Evolutionary conservation across 2,113 vertebrate genomes (phyloP).

Genomic region (Perca flavescens): DNA sequence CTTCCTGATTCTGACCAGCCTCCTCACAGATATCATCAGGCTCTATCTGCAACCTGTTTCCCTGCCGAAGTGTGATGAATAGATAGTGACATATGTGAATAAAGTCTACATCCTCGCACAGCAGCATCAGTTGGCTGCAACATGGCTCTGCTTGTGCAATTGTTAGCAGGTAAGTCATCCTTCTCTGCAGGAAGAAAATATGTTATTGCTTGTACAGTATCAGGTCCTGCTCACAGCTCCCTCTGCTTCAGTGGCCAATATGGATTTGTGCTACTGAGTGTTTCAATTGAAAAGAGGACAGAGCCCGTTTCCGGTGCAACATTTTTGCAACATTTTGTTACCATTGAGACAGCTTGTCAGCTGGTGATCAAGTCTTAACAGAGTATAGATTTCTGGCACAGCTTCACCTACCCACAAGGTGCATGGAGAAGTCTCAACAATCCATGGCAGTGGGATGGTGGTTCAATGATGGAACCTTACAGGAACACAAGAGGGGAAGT

Average conservation of each 20-base stretch:
- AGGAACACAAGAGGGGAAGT: constrained; percentile 1
- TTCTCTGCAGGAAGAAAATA: neutral
- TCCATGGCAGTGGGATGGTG: neutral
- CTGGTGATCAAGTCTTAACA: too few relatives aligned
- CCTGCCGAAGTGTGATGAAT: constrained; percentile 2
- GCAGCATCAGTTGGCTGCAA: neutral
- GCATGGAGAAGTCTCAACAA: constrained; percentile 19
- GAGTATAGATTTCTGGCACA: constrained; percentile 4
- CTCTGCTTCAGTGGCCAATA: constrained; percentile 12
- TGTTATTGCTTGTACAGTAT: neutral
- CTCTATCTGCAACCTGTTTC: neutral
- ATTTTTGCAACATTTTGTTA: too few relatives aligned
- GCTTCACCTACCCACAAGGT: neutral
- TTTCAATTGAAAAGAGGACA: neutral
- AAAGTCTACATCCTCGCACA: neutral
- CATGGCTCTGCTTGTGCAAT: neutral
- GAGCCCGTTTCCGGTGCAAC: neutral
- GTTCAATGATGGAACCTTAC: constrained; percentile 1
- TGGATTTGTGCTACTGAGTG: constrained; percentile 23
- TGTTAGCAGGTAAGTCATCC: constrained; percentile 2
- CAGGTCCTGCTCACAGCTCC: constrained; percentile 3
- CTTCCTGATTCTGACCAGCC: constrained; percentile 1
- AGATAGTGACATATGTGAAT: constrained; percentile 15
- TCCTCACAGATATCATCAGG: neutral
- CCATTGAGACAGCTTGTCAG: too few relatives aligned